These are phyloP conservation scores for Alitta virens DNA, from an alignment of 2,888 invertebrate genomes.

Conservation along the genomic window DNA sequence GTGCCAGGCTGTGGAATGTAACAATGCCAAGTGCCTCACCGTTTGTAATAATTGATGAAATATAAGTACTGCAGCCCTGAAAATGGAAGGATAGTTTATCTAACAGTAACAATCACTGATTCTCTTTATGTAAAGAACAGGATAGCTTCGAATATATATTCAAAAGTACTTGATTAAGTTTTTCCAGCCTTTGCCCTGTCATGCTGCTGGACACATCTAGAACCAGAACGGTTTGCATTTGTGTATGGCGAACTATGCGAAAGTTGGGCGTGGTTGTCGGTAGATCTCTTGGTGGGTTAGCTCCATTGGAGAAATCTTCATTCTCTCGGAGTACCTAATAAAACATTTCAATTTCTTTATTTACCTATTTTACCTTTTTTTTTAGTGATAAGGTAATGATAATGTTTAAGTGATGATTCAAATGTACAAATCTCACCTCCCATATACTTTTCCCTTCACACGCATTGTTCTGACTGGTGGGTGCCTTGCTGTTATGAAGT, in stretches of 20 bases:
- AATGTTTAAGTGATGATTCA: no score
- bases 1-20: slow-evolving; percentile 34
- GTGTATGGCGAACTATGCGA: slow-evolving; percentile 15
- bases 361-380: no score
- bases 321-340: no score
- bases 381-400: no score
- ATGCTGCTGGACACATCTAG: slow-evolving; percentile 29
- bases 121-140: no score
- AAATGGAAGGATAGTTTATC: no score
- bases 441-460: slow-evolving; percentile 64
- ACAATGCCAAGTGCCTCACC: slow-evolving; percentile 52
- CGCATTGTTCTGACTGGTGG: slow-evolving; percentile 67
- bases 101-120: no score
- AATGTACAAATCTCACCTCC: no score
- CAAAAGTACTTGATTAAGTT: neutral
- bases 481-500: slow-evolving; percentile 63
- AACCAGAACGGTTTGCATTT: slow-evolving; percentile 21
- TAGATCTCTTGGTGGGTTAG: slow-evolving; percentile 16
- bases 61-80: slow-evolving; percentile 60
- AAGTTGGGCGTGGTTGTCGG: slow-evolving; percentile 21
- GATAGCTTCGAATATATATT: no score
- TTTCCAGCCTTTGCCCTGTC: neutral
- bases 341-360: no score
- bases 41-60: slow-evolving; percentile 61
- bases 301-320: neutral